Base-by-base conservation (phyloP, 2,113 vertebrate species). In the Myxocyprinus asiaticus region DNA sequence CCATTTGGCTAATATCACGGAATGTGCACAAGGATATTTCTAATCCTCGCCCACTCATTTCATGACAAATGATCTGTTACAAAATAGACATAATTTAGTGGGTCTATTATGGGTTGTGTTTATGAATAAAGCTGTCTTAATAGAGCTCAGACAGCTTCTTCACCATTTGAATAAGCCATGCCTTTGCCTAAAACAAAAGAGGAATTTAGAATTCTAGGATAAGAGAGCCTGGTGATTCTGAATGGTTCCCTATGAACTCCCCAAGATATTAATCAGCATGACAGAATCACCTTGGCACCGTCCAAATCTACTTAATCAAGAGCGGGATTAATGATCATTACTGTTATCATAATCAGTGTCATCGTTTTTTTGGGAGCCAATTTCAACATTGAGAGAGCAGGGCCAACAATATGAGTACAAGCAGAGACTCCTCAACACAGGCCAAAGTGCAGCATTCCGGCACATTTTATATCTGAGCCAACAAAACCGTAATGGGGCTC, bases 31-130 rank as follows among this genome's bases (percentile, higher is more conserved):
- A 80, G 78, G 78, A 84, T 81, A 81, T 84, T 88, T 77, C 83
- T 76, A 82, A 64, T 73, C 75, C 83, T 84, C 77, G 22, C 79
- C 82, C 81, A 74, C 77, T 82, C 83, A 76, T 80, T 84, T 76
- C 72, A 80, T 82, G 77, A 84, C 70, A 85, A 86, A 85, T 82
- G 77, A 84, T 85, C 81, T 70, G 72, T 84, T 82, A 77, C 84
- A 84, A 75, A 33, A 82, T 47, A 65, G 67, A 63, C 81, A 79
- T 71, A 80, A 77, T 83, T 50, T 62, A 80, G 72, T 33, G 50
- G 76, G 67, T 72, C 64, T 75, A 63, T 79, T 74, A 82, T 7
- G 62, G 56, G 51, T 44, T 10, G 42, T 74, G 45, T 76, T 79
- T 75, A 67, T 61, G 76, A 75, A 78, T 75, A 50, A 84, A 80